Evolutionary conservation across 2,113 vertebrate genomes (phyloP).

Genomic region (Pituophis catenifer): DNA sequence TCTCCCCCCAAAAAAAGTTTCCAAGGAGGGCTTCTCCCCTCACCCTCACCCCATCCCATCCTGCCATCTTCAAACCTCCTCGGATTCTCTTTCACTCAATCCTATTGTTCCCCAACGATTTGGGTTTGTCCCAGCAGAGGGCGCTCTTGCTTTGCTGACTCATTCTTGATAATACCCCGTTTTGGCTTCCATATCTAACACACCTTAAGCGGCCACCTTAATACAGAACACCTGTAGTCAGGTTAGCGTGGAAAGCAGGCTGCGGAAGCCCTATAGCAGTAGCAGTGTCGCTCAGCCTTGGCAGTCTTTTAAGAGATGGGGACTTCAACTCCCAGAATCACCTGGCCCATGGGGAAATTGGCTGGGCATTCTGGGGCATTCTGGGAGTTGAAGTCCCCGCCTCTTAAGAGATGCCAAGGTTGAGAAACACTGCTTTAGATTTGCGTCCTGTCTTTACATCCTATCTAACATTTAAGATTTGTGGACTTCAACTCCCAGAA

Average conservation of each 20-base stretch:
- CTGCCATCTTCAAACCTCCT: neutral
- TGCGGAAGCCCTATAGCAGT: no score
- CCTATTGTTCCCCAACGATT: neutral
- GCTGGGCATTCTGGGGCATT: neutral
- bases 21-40: neutral
- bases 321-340: neutral
- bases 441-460: no score
- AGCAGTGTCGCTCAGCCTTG: neutral
- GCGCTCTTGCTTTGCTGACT: constrained; percentile 59
- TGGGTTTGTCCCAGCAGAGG: constrained; percentile 28
- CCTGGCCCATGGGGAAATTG: neutral
- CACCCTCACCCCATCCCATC: no score
- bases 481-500: no score
- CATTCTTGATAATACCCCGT: constrained; percentile 8
- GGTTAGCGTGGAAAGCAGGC: neutral
- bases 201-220: neutral
- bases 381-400: neutral
- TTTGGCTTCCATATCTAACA: neutral
- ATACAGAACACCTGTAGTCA: neutral
- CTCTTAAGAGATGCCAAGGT: no score
- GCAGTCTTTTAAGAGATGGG: neutral
- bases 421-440: no score
- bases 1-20: neutral
- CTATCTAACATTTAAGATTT: no score
- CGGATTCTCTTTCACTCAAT: neutral